These are phyloP conservation scores for Ariopsis seemanni DNA, from an alignment of 2,113 vertebrate species.

Conservation along the genomic window DNA sequence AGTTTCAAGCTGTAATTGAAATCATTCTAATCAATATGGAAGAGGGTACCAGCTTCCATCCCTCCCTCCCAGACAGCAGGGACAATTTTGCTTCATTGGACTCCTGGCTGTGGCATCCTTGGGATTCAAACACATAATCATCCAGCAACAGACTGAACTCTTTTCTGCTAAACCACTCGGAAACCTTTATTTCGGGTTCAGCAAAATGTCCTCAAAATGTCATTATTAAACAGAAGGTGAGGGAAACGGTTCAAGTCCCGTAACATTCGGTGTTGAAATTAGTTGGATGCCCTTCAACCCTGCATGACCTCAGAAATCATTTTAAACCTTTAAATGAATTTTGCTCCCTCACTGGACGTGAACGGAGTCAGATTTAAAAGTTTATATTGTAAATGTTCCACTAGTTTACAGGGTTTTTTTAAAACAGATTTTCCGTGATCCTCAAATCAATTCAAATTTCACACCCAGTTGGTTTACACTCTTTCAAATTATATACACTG, in stretches of 20 bases:
- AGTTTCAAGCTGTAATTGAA: background rate
- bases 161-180: background rate
- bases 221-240: background rate
- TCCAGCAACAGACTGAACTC: background rate
- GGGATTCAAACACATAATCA: background rate
- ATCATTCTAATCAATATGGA: background rate
- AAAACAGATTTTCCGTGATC: background rate
- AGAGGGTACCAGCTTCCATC: background rate
- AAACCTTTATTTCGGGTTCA: background rate
- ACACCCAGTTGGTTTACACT: background rate
- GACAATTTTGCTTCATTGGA: background rate
- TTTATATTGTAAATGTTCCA: background rate
- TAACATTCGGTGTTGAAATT: background rate
- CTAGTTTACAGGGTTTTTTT: background rate
- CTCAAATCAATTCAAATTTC: background rate
- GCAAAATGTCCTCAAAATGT: background rate
- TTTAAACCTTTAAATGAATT: background rate
- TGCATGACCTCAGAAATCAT: background rate
- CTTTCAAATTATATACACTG: background rate
- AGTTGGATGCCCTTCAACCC: slow-evolving; percentile 5
- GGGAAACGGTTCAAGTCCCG: background rate
- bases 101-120: background rate
- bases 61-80: background rate
- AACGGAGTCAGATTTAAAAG: background rate
- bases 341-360: background rate